Conservation (phyloP, 2,797 vertebrate genomes). For the Arctocebus calabarensis region DNA sequence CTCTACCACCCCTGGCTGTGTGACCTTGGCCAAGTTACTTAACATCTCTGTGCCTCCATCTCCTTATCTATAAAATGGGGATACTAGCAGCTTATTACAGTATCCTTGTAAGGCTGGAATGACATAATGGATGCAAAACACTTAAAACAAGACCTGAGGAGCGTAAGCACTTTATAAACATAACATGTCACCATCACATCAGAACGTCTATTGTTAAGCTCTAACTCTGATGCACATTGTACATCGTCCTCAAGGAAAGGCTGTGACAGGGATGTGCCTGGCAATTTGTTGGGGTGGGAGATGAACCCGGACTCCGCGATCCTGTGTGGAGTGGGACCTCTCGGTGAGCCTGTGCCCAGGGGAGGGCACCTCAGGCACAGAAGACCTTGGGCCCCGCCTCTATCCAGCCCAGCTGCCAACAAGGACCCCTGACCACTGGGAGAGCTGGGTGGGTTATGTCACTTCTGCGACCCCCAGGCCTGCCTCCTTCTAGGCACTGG, state of each 20-base stretch:
- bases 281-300: not conserved
- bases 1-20: not conserved
- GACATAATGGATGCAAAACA: not conserved
- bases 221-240: fast-evolving
- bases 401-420: not conserved
- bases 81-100: no score
- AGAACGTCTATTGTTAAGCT: not conserved
- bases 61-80: not conserved
- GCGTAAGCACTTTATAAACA: not conserved
- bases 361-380: not conserved
- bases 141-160: not conserved
- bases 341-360: not conserved
- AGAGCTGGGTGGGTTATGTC: not conserved
- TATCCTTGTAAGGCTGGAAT: not conserved
- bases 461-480: not conserved
- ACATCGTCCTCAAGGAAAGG: not conserved
- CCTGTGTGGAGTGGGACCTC: not conserved
- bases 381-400: not conserved
- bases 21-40: not conserved
- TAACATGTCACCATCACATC: not conserved
- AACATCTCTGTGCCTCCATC: not conserved
- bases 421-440: not conserved
- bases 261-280: not conserved
- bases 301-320: not conserved
- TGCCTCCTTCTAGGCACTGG: fast-evolving